A percentile compares a stretch with the other conserved stretches of the same genome.
Conservation (phyloP, 2,888 invertebrate species). For the Saturnia japonica region DNA sequence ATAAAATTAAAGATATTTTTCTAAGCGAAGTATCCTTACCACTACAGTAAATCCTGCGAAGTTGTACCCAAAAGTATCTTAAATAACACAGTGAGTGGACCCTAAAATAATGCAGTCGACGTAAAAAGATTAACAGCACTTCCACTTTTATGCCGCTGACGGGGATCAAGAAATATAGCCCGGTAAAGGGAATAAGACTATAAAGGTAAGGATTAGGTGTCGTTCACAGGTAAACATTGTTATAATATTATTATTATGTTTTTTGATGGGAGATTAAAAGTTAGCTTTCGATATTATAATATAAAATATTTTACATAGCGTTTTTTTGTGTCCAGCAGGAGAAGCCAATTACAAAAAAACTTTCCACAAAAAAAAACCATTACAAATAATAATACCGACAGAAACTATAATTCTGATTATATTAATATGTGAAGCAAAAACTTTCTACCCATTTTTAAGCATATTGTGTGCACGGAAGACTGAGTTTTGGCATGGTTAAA, state of each 20-base stretch:
- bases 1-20: background rate
- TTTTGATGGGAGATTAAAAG: slow-evolving; percentile 3
- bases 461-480: too few species aligned
- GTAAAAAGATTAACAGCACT: slow-evolving; percentile 67
- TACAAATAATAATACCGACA: too few species aligned
- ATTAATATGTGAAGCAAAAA: too few species aligned
- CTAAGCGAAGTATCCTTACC: slow-evolving; percentile 21
- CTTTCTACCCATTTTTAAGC: too few species aligned
- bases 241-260: background rate
- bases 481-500: too few species aligned
- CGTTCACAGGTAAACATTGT: slow-evolving; percentile 26
- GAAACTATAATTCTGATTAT: too few species aligned
- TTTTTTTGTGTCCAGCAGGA: too few species aligned
- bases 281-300: too few species aligned
- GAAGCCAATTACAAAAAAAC: too few species aligned
- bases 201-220: slow-evolving; percentile 35
- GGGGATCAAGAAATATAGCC: slow-evolving; percentile 65
- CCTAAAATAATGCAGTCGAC: slow-evolving; percentile 66
- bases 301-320: background rate
- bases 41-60: slow-evolving; percentile 30
- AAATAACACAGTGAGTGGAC: slow-evolving; percentile 46
- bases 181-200: slow-evolving; percentile 42
- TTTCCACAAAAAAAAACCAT: too few species aligned
- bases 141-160: slow-evolving; percentile 60
- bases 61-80: slow-evolving; percentile 37